phyloP scores from a whole-genome alignment of 1,140 invertebrate species.

The Apis dorsata region DNA sequence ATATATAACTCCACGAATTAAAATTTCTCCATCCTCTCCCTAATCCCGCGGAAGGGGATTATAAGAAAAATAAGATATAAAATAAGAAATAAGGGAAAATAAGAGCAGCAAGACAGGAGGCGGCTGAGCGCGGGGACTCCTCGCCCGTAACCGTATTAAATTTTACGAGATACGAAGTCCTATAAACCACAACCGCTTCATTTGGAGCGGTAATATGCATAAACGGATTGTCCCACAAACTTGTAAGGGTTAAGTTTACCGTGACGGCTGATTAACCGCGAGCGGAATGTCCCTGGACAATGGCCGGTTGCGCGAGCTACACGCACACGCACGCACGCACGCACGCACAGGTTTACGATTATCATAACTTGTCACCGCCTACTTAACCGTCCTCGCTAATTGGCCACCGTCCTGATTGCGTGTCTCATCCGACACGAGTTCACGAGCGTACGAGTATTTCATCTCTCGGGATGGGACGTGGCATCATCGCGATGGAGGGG shows the following conservation, averaged over 20 bases:
- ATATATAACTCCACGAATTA: no score
- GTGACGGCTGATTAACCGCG: slow-evolving; percentile 63
- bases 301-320: not conserved
- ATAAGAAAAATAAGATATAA: no score
- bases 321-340: no score
- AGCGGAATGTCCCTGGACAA: slow-evolving; percentile 10
- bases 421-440: not conserved
- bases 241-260: slow-evolving; percentile 79
- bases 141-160: slow-evolving; percentile 73
- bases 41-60: no score
- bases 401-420: not conserved
- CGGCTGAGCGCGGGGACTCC: slow-evolving; percentile 72
- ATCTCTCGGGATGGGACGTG: no score
- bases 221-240: slow-evolving; percentile 80
- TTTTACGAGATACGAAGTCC: slow-evolving; percentile 77
- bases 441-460: no score
- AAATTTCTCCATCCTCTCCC: no score
- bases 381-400: slow-evolving; percentile 4
- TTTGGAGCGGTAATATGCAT: slow-evolving; percentile 77
- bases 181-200: slow-evolving; percentile 72
- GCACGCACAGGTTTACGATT: not conserved
- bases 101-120: not conserved
- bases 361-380: not conserved
- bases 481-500: no score
- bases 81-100: no score